phyloP scores from a whole-genome alignment of 92 coral and sea anemone genomes.

The Pocillopora grandis region DNA sequence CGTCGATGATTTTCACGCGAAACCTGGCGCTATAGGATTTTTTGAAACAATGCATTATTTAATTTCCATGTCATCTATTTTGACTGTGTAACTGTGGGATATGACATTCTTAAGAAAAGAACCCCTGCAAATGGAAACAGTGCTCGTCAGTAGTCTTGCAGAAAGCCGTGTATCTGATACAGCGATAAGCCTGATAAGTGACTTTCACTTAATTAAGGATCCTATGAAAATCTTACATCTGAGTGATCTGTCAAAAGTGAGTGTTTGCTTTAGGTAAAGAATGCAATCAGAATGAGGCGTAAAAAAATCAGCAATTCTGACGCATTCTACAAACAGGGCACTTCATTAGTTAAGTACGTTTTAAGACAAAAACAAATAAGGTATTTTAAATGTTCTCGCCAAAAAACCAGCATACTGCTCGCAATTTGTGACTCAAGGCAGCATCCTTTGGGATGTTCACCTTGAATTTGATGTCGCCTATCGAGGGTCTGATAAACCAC shows the following conservation, averaged over 20 bases:
- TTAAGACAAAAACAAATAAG: background rate
- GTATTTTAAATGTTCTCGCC: background rate
- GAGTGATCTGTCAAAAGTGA: background rate
- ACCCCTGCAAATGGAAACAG: background rate
- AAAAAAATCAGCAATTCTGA: background rate
- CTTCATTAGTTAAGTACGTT: background rate
- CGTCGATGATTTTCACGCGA: background rate
- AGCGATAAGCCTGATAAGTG: background rate
- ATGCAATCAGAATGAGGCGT: background rate
- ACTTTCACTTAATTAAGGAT: background rate
- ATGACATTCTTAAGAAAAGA: background rate
- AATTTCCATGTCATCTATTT: background rate
- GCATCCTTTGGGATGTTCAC: too few species aligned
- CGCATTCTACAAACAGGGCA: background rate
- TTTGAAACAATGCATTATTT: conserved; percentile 13
- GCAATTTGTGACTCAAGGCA: too few species aligned
- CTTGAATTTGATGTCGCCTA: too few species aligned
- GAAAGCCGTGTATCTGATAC: background rate
- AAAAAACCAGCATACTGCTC: background rate
- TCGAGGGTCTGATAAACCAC: background rate
- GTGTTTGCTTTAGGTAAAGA: background rate
- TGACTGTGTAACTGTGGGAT: background rate
- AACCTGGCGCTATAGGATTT: conserved; percentile 4
- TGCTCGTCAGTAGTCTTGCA: too few species aligned
- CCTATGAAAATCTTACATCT: background rate